These are phyloP conservation scores for Hylia prasina DNA, from an alignment of 2,113 vertebrate species.

Conservation along the genomic window DNA sequence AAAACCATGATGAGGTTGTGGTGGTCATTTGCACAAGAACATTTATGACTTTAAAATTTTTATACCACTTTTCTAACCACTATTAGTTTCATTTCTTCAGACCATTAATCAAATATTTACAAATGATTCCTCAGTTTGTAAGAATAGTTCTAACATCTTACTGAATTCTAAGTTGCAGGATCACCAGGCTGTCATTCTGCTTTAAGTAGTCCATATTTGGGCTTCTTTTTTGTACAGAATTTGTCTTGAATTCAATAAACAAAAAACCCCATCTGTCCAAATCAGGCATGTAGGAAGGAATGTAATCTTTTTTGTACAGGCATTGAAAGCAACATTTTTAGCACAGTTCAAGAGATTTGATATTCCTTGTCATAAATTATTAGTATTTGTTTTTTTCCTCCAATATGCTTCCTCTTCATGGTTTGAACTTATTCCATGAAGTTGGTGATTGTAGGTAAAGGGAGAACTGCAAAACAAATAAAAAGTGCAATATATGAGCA, in stretches of 20 bases:
- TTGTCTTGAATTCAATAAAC: background rate
- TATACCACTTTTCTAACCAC: background rate
- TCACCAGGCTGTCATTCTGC: background rate
- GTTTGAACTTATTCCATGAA: background rate
- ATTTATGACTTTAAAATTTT: background rate
- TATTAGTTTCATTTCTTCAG: background rate
- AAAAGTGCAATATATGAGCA: background rate
- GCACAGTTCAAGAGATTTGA: background rate
- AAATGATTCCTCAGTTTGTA: background rate
- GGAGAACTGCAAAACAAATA: background rate
- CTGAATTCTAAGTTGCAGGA: background rate
- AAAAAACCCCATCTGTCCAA: background rate
- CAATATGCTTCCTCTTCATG: background rate
- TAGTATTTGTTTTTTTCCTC: background rate
- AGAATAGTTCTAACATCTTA: background rate
- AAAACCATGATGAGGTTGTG: background rate
- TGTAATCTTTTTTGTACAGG: background rate
- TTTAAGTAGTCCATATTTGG: background rate
- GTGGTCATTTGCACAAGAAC: background rate
- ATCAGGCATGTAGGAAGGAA: background rate
- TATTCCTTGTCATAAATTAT: background rate
- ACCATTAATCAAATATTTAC: background rate
- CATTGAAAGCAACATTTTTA: background rate
- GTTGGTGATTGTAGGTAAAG: background rate
- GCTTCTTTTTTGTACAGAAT: background rate